phyloP scores from a whole-genome alignment of 2,888 invertebrate species.

The Brachynemurus nebulosus region DNA sequence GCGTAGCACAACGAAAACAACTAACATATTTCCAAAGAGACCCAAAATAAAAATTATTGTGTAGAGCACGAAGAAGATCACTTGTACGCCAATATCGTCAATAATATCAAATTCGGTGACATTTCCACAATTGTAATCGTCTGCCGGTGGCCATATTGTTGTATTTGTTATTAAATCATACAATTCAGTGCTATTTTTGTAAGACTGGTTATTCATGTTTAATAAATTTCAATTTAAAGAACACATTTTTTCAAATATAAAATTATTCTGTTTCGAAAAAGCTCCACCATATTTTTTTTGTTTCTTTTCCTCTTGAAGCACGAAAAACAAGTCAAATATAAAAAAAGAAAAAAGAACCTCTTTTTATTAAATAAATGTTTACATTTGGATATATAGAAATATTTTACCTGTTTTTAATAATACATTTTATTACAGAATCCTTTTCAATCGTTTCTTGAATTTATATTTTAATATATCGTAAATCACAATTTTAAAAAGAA shows the following conservation, averaged over 20 bases:
- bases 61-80: slow-evolving; percentile 64
- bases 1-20: slow-evolving; percentile 84
- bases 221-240: not conserved
- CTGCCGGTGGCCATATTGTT: not conserved
- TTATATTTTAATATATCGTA: too few species aligned
- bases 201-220: too few species aligned
- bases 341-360: too few species aligned
- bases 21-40: slow-evolving; percentile 76
- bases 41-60: slow-evolving; percentile 78
- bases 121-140: not conserved
- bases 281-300: too few species aligned
- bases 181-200: not conserved
- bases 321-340: too few species aligned
- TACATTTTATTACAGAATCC: too few species aligned
- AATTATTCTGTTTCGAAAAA: not conserved
- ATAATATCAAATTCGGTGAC: slow-evolving; percentile 37
- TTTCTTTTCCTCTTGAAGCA: too few species aligned
- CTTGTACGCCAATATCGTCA: slow-evolving; percentile 51
- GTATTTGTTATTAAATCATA: not conserved
- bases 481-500: too few species aligned
- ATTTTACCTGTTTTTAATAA: too few species aligned
- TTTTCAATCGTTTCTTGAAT: too few species aligned
- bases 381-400: too few species aligned
- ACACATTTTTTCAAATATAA: not conserved
- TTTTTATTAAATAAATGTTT: too few species aligned